Evolutionary conservation across 2,797 vertebrate genomes (phyloP).

Genomic region (Taenioides sp.): DNA sequence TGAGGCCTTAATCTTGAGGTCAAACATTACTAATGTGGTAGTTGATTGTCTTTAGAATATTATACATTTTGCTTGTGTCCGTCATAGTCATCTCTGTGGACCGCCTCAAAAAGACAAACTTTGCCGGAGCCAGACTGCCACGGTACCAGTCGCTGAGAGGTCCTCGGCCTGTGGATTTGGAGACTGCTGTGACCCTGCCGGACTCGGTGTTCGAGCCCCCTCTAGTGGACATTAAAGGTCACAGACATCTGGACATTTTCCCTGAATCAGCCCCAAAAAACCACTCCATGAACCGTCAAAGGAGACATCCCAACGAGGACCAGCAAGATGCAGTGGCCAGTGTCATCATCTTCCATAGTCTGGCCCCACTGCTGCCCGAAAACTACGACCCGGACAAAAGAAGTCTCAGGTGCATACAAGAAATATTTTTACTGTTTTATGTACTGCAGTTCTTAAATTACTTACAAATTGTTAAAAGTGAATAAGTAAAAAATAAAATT

Average conservation of each 20-base stretch:
- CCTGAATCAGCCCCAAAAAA: slow-evolving; percentile 65
- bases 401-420: slow-evolving; percentile 83
- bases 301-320: slow-evolving; percentile 78
- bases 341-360: slow-evolving; percentile 93
- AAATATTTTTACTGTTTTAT: neutral
- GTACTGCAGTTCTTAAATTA: too few species aligned
- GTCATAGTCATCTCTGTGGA: slow-evolving; percentile 90
- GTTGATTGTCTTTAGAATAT: neutral
- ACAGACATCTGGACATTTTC: slow-evolving; percentile 71
- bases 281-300: slow-evolving; percentile 73
- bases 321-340: slow-evolving; percentile 89
- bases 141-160: slow-evolving; percentile 87
- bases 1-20: neutral
- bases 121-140: slow-evolving; percentile 85
- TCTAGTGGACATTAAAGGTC: slow-evolving; percentile 67
- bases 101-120: slow-evolving; percentile 88
- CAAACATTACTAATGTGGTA: neutral
- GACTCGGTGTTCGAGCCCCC: slow-evolving; percentile 83
- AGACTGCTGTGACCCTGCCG: slow-evolving; percentile 88
- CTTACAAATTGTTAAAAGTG: too few species aligned
- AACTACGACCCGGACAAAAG: slow-evolving; percentile 92
- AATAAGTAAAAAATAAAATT: too few species aligned
- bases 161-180: slow-evolving; percentile 83
- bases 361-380: slow-evolving; percentile 86
- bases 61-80: slow-evolving; percentile 1